Conservation (phyloP, 2,113 vertebrate genomes). For the Otis tarda region DNA sequence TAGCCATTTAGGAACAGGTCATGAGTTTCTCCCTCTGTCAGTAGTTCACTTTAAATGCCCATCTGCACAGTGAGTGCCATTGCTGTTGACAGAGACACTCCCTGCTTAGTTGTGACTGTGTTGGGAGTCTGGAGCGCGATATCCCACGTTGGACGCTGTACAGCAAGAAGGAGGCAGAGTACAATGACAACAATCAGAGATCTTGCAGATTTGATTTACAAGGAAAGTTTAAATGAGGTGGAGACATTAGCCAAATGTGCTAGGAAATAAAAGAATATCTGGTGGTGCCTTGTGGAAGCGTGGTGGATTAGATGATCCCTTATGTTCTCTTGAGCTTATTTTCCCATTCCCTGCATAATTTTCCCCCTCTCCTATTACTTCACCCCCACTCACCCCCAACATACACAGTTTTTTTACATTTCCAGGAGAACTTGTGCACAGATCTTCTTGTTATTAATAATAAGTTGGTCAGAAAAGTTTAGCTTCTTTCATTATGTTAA, state of each 20-base stretch:
- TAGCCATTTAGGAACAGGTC: background rate
- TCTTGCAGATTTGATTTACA: background rate
- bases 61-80: background rate
- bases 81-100: background rate
- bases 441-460: background rate
- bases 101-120: background rate
- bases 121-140: background rate
- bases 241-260: background rate
- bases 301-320: background rate
- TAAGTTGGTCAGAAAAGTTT: background rate
- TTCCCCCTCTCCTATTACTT: background rate
- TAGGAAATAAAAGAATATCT: background rate
- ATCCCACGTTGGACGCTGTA: background rate
- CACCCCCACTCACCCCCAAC: background rate
- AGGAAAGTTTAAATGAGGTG: background rate
- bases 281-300: rapidly evolving
- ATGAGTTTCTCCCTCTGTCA: background rate
- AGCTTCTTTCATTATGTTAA: background rate
- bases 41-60: background rate
- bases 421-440: background rate
- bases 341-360: background rate
- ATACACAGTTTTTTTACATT: background rate
- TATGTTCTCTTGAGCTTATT: background rate
- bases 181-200: background rate
- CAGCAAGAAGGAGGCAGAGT: background rate